Conservation (phyloP, 2,888 invertebrate species). For the Clepsis dumicolana region DNA sequence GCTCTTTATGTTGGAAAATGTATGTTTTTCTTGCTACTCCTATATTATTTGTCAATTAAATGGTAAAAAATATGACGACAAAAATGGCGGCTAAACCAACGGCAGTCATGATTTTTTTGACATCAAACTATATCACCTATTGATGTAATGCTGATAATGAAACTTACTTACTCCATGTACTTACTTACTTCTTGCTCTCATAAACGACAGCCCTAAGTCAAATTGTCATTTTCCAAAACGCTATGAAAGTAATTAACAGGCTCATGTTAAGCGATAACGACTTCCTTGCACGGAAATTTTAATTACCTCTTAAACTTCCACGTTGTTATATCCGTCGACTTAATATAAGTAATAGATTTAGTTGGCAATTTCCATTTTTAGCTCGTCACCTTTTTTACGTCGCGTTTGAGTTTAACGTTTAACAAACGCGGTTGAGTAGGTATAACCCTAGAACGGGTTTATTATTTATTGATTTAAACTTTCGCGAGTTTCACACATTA, state of each 20-base stretch:
- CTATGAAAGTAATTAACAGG: slow-evolving; percentile 32
- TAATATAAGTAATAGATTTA: slow-evolving; percentile 28
- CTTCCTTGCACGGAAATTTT: slow-evolving; percentile 43
- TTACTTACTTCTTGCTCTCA: neutral
- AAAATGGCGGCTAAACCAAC: too few relatives aligned
- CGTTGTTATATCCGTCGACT: slow-evolving; percentile 21
- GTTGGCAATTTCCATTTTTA: slow-evolving; percentile 6
- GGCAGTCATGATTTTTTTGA: too few relatives aligned
- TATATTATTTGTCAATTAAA: too few relatives aligned
- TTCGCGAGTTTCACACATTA: too few relatives aligned
- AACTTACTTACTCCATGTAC: neutral
- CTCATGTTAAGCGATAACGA: slow-evolving; percentile 39
- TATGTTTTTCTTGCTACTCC: too few relatives aligned
- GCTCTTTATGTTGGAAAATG: neutral
- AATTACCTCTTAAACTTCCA: slow-evolving; percentile 44
- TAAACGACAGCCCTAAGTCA: neutral
- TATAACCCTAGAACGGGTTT: too few relatives aligned
- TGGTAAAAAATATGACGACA: too few relatives aligned
- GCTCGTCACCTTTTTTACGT: slow-evolving; percentile 10
- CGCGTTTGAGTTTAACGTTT: neutral
- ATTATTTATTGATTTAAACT: too few relatives aligned
- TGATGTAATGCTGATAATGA: neutral
- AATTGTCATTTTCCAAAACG: slow-evolving; percentile 18
- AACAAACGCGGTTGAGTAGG: too few relatives aligned
- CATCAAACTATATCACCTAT: too few relatives aligned